Evolutionary conservation across 2,797 vertebrate species (phyloP).

Genomic region (Lacerta viridis): DNA sequence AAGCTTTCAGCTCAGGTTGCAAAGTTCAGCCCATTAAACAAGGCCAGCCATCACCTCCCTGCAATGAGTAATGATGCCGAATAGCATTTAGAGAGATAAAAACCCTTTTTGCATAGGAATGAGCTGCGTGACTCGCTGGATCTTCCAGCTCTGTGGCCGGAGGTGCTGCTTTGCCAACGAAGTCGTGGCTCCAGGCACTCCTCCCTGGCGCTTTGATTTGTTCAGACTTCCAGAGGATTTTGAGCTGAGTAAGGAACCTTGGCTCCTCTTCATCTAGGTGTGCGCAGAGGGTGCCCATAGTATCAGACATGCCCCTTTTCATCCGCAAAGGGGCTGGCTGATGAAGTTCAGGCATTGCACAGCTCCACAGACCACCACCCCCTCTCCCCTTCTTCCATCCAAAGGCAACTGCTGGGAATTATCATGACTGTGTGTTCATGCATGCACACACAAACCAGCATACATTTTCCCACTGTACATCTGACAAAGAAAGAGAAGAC

Average conservation of each 20-base stretch:
- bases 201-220: conserved; percentile 65
- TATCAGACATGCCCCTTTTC: neutral
- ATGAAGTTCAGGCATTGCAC: neutral
- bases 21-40: conserved; percentile 82
- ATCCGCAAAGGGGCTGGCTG: neutral
- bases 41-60: conserved; percentile 75
- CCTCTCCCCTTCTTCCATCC: fast-evolving
- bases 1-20: conserved; percentile 75
- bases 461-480: neutral
- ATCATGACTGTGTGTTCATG: neutral
- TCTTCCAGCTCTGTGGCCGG: conserved; percentile 67
- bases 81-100: conserved; percentile 78
- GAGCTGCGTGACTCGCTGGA: conserved; percentile 70
- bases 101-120: conserved; percentile 81
- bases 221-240: conserved; percentile 67
- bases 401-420: neutral
- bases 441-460: neutral
- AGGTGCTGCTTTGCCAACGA: conserved; percentile 75
- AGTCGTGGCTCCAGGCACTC: conserved; percentile 72
- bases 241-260: conserved; percentile 63
- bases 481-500: no score
- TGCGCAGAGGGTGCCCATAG: neutral
- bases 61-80: conserved; percentile 76
- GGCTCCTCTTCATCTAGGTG: conserved; percentile 6
- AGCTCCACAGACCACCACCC: neutral